A percentile compares a stretch with the other conserved stretches of the same genome.
Conservation (phyloP, 2,113 vertebrate genomes). For the Clinocottus analis region DNA sequence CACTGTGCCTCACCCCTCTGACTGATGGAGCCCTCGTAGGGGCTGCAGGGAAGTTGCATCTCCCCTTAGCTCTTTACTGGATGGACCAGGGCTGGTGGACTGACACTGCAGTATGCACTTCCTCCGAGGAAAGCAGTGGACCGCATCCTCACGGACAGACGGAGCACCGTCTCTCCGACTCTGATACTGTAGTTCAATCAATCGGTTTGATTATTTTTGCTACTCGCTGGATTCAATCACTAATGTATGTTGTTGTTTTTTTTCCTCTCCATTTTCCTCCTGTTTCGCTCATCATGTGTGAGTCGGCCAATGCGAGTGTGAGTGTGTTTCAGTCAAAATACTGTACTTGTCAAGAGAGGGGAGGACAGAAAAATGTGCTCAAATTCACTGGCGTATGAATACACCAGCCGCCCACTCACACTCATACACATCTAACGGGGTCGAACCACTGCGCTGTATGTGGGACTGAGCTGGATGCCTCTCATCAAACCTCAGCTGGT, state of each 20-base stretch:
- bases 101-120: constrained; percentile 67
- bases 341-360: constrained; percentile 45
- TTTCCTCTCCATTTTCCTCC: constrained; percentile 22
- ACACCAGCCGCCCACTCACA: constrained; percentile 63
- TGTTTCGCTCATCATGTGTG: constrained; percentile 32
- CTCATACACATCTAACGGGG: constrained; percentile 59
- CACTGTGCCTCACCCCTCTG: constrained; percentile 53
- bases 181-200: constrained; percentile 68
- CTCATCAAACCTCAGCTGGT: constrained; percentile 57
- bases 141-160: constrained; percentile 50
- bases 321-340: constrained; percentile 46
- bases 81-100: constrained; percentile 67
- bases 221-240: constrained; percentile 64
- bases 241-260: constrained; percentile 23
- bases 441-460: constrained; percentile 65
- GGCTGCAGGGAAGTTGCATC: constrained; percentile 46
- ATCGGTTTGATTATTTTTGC: constrained; percentile 54
- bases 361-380: constrained; percentile 61
- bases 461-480: constrained; percentile 55
- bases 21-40: constrained; percentile 60
- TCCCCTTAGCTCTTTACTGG: constrained; percentile 55
- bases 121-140: constrained; percentile 56
- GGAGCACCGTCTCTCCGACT: constrained; percentile 52
- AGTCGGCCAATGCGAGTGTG: constrained; percentile 32
- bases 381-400: constrained; percentile 65